Percentiles rank a stretch among this genome's conserved stretches.
Evolutionary conservation across 35 echinoderm and acorn worm genomes (phyloP).

Genomic region (Hemicentrotus pulcherrimus): DNA sequence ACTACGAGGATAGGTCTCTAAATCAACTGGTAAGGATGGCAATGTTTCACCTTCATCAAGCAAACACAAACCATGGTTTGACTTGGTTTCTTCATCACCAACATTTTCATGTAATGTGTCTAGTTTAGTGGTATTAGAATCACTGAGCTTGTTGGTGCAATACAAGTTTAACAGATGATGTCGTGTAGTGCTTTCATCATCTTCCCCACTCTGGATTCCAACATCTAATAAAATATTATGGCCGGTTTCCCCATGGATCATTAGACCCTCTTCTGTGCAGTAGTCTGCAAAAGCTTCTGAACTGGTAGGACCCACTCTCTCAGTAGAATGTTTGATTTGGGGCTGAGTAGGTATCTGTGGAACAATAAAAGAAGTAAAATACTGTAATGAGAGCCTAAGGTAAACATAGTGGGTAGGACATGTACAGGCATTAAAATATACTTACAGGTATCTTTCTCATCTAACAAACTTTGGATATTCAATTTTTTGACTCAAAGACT

Average conservation of each 20-base stretch:
- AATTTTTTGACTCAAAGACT: too few species aligned
- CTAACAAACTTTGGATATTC: too few species aligned
- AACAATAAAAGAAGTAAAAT: neutral
- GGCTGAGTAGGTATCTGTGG: neutral
- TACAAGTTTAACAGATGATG: neutral
- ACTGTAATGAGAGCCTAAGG: too few species aligned
- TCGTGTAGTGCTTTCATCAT: neutral
- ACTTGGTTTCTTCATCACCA: neutral
- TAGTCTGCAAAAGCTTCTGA: slow-evolving; percentile 22
- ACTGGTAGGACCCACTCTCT: neutral
- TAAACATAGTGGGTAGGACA: too few species aligned
- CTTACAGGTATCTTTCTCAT: too few species aligned
- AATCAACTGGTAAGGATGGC: neutral
- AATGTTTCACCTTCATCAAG: neutral
- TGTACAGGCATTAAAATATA: too few species aligned
- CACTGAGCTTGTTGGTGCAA: neutral
- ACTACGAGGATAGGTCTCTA: neutral
- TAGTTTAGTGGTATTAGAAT: neutral
- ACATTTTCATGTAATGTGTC: neutral
- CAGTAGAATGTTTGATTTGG: neutral
- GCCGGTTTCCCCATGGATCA: neutral
- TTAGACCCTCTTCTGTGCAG: slow-evolving; percentile 27
- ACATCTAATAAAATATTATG: neutral
- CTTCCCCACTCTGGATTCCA: neutral
- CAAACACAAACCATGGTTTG: neutral